Percentiles rank a stretch among this genome's conserved stretches.
These are phyloP conservation scores for Apistogramma diplotaenia DNA, from an alignment of 2,113 vertebrate genomes.

Conservation along the genomic window DNA sequence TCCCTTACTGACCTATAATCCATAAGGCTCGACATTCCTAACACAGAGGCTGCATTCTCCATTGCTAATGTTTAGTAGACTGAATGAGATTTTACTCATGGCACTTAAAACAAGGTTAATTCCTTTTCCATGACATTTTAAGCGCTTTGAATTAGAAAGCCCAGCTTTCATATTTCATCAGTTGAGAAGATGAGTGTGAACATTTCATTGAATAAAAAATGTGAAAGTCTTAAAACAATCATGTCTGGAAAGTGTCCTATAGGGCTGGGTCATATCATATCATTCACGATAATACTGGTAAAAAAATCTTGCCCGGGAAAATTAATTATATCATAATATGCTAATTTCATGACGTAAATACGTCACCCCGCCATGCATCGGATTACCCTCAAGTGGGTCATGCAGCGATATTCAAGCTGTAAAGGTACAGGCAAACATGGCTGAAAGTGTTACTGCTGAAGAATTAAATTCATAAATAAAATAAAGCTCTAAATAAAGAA, in stretches of 20 bases:
- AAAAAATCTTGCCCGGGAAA: no score
- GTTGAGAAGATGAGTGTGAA: not conserved
- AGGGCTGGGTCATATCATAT: no score
- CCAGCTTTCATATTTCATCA: not conserved
- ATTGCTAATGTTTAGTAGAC: not conserved
- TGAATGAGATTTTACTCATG: not conserved
- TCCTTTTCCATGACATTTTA: not conserved
- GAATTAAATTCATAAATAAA: no score
- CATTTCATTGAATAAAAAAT: not conserved
- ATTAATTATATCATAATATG: no score
- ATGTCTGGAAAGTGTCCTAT: not conserved
- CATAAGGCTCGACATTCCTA: not conserved
- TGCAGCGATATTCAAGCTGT: no score
- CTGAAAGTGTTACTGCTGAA: no score
- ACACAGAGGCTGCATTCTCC: not conserved
- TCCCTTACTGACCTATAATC: conserved; percentile 10
- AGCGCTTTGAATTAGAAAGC: not conserved
- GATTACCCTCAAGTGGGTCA: no score
- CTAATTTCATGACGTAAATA: no score
- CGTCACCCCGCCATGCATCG: no score
- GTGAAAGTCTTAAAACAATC: not conserved
- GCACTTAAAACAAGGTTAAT: conserved; percentile 23
- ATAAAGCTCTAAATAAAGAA: no score
- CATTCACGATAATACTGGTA: no score
- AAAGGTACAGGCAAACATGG: no score